Percentiles rank a stretch among this genome's conserved stretches.
Conservation (phyloP, 2,797 vertebrate species). For the Fringilla coelebs region DNA sequence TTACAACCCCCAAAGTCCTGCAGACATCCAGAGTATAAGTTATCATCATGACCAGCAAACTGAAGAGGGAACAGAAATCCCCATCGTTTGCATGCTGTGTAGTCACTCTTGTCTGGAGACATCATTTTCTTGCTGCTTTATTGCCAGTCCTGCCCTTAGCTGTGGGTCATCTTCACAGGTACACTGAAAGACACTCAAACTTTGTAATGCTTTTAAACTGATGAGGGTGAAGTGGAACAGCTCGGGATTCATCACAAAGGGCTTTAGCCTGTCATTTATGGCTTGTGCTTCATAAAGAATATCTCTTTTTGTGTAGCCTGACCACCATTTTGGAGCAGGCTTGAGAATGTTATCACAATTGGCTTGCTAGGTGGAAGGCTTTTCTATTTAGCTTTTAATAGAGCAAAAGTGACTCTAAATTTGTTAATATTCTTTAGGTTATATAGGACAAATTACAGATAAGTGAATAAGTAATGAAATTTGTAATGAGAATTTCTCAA, state of each 20-base stretch:
- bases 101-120: not conserved
- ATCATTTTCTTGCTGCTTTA: not conserved
- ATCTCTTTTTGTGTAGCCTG: not conserved
- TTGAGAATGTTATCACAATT: slow-evolving; percentile 36
- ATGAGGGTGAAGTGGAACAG: not conserved
- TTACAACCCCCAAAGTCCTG: not conserved
- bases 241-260: not conserved
- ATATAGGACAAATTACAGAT: slow-evolving; percentile 81
- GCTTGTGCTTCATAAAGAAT: not conserved
- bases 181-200: not conserved
- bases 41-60: not conserved
- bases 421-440: slow-evolving; percentile 83
- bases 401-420: slow-evolving; percentile 80
- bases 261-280: not conserved
- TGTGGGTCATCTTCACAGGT: not conserved
- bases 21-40: not conserved
- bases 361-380: slow-evolving; percentile 71
- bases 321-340: not conserved
- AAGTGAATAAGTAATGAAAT: slow-evolving; percentile 84
- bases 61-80: not conserved
- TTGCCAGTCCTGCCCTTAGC: not conserved
- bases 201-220: not conserved
- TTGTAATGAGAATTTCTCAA: slow-evolving; percentile 83
- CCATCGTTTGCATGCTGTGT: not conserved
- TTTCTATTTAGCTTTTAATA: slow-evolving; percentile 76